These are phyloP conservation scores for Pangasius macronema DNA, from an alignment of 2,797 vertebrate species.

Conservation along the genomic window DNA sequence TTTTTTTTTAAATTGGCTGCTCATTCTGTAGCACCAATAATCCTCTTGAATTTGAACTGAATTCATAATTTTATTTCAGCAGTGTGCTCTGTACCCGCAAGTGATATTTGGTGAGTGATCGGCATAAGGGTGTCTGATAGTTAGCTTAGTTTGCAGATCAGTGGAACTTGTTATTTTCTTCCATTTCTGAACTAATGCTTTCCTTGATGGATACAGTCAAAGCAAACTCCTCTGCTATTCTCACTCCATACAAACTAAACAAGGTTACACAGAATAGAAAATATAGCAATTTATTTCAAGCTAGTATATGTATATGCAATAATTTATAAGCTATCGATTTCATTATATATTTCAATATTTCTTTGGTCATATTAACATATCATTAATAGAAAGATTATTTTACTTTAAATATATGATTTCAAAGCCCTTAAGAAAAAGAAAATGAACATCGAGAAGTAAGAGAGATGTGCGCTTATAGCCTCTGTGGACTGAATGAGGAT, in stretches of 20 bases:
- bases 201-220: constrained; percentile 83
- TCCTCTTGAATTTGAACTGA: background rate
- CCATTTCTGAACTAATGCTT: constrained; percentile 67
- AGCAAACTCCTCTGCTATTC: constrained; percentile 72
- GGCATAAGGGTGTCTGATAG: constrained; percentile 83
- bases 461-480: constrained; percentile 60
- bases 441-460: constrained; percentile 49
- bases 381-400: constrained; percentile 52
- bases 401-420: constrained; percentile 53
- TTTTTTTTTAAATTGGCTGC: background rate
- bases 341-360: constrained; percentile 57
- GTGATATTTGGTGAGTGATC: constrained; percentile 83
- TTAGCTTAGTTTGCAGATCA: constrained; percentile 80
- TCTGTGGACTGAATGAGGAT: constrained; percentile 39
- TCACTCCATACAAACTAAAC: constrained; percentile 48
- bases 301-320: constrained; percentile 67
- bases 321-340: constrained; percentile 59
- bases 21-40: constrained; percentile 11
- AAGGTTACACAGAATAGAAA: constrained; percentile 55
- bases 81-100: constrained; percentile 33
- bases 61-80: background rate
- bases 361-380: constrained; percentile 52
- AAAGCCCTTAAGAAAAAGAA: constrained; percentile 57
- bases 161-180: constrained; percentile 72
- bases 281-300: constrained; percentile 59